phyloP scores from a whole-genome alignment of 2,113 vertebrate species.

The Ammodytes marinus region DNA sequence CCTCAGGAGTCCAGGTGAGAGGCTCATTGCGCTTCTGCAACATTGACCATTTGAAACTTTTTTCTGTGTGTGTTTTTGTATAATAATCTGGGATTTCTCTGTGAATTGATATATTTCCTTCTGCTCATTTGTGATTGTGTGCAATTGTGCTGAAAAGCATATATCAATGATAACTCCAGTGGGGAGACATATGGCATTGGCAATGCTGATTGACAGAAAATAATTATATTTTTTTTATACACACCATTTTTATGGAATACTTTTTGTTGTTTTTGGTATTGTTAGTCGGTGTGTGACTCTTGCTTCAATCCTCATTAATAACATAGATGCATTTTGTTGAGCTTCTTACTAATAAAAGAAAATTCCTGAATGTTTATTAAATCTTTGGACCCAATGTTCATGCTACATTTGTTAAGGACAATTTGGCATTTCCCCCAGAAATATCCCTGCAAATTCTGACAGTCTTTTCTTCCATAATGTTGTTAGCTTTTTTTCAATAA shows the following conservation, averaged over 20 bases:
- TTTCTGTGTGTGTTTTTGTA: no score
- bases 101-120: neutral
- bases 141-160: neutral
- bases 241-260: neutral
- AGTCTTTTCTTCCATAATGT: neutral
- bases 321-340: neutral
- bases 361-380: conserved; percentile 5
- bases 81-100: neutral
- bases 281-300: neutral
- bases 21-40: neutral
- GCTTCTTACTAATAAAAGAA: neutral
- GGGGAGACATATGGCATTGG: neutral
- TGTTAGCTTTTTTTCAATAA: no score
- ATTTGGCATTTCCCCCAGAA: neutral
- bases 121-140: conserved; percentile 2
- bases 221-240: neutral
- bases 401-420: neutral
- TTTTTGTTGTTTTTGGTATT: neutral
- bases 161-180: neutral
- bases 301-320: neutral
- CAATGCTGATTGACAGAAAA: neutral
- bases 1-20: conserved; percentile 78
- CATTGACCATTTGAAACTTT: neutral
- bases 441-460: neutral
- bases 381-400: neutral